Evolutionary conservation across 37 sponge, comb jelly and placozoan species (phyloP).

Genomic region (Eunapius fragilis): DNA sequence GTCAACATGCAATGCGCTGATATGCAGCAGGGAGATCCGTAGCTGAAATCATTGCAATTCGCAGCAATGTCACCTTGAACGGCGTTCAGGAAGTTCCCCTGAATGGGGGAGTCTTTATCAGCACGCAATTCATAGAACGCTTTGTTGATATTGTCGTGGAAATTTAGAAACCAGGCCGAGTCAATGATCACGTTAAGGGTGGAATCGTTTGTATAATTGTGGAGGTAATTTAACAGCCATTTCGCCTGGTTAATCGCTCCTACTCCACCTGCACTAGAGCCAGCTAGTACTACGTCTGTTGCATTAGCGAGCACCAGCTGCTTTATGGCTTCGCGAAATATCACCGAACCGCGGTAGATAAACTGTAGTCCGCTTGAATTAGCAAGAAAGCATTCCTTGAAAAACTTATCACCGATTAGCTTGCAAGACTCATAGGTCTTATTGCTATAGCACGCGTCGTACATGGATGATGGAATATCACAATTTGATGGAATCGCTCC

Average conservation of each 20-base stretch:
- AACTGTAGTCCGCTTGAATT: slow-evolving; percentile 42
- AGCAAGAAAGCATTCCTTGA: slow-evolving; percentile 11
- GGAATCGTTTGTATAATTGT: background rate
- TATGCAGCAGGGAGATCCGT: slow-evolving; percentile 76
- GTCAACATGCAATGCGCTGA: slow-evolving; percentile 66
- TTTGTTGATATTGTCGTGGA: slow-evolving; percentile 39
- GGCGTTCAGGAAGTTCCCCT: background rate
- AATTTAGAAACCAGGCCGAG: slow-evolving; percentile 92
- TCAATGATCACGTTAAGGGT: slow-evolving; percentile 49
- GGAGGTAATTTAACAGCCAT: slow-evolving; percentile 43
- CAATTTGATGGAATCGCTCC: background rate
- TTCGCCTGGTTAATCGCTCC: slow-evolving; percentile 75
- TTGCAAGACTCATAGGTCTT: background rate
- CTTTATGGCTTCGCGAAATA: slow-evolving; percentile 47
- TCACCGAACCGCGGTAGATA: slow-evolving; percentile 68
- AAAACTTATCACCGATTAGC: background rate
- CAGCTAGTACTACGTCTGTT: slow-evolving; percentile 52
- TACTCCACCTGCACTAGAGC: slow-evolving; percentile 90
- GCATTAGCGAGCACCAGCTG: slow-evolving; percentile 30
- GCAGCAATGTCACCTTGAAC: background rate
- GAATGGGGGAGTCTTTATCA: background rate
- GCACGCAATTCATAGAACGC: background rate
- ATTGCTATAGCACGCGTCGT: background rate
- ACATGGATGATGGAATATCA: background rate
- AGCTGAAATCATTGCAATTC: slow-evolving; percentile 28